These are phyloP conservation scores for Nasonia vitripennis DNA, from an alignment of 1,140 invertebrate genomes.

Conservation along the genomic window DNA sequence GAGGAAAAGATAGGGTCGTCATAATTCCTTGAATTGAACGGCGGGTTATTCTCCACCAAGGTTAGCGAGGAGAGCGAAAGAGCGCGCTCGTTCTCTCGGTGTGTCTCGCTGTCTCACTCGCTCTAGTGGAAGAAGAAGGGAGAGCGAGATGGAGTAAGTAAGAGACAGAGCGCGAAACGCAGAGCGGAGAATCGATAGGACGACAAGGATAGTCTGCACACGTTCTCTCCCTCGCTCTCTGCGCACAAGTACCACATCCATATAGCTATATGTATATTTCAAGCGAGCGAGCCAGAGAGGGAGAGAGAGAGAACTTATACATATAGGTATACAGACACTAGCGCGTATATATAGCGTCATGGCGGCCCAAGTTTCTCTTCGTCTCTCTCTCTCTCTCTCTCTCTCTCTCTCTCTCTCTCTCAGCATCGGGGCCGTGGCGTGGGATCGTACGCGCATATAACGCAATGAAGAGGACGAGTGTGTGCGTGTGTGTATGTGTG, in stretches of 20 bases:
- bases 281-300: background rate
- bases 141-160: slow-evolving; percentile 41
- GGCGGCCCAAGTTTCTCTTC: slow-evolving; percentile 44
- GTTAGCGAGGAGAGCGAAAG: slow-evolving; percentile 62
- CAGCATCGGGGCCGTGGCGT: slow-evolving; percentile 39
- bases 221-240: slow-evolving; percentile 6
- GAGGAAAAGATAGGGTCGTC: slow-evolving; percentile 63
- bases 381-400: slow-evolving; percentile 45
- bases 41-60: slow-evolving; percentile 72
- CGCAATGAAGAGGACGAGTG: slow-evolving; percentile 18
- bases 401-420: slow-evolving; percentile 31
- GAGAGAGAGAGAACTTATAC: slow-evolving; percentile 8
- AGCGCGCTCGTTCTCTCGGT: background rate
- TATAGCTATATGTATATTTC: slow-evolving; percentile 34
- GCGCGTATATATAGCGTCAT: slow-evolving; percentile 34
- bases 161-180: slow-evolving; percentile 43
- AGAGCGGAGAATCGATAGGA: slow-evolving; percentile 69
- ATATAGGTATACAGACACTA: background rate
- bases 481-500: background rate
- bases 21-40: slow-evolving; percentile 74
- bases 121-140: slow-evolving; percentile 14
- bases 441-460: slow-evolving; percentile 42
- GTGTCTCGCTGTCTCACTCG: slow-evolving; percentile 9
- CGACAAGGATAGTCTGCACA: slow-evolving; percentile 64
- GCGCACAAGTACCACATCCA: slow-evolving; percentile 15